Evolutionary conservation across 2,797 vertebrate genomes (phyloP).

Genomic region (Rhyacichthys aspro): DNA sequence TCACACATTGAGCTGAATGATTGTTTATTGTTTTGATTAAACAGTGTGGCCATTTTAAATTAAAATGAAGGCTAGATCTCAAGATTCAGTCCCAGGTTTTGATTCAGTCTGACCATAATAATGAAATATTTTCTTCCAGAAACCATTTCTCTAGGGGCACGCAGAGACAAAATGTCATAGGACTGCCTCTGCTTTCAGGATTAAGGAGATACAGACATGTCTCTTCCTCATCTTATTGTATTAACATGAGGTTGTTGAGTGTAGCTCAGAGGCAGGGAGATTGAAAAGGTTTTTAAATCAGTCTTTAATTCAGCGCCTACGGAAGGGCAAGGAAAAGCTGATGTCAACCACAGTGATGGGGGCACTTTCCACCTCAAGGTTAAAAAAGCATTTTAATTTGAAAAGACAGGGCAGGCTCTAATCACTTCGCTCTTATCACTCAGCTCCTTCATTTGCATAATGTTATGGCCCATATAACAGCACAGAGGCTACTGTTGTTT

Average conservation of each 20-base stretch:
- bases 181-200: constrained; percentile 17
- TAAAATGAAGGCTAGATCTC: constrained; percentile 20
- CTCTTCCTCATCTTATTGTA: constrained; percentile 13
- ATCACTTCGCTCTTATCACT: neutral
- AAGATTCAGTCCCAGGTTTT: constrained; percentile 8
- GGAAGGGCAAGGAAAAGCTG: neutral
- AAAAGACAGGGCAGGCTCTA: constrained; percentile 7
- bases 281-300: constrained; percentile 21
- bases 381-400: constrained; percentile 20
- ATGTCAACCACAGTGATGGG: neutral
- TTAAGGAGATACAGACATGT: constrained; percentile 4
- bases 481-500: neutral
- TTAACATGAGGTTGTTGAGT: constrained; percentile 1
- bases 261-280: constrained; percentile 5
- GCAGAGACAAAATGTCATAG: constrained; percentile 21
- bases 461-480: neutral
- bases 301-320: constrained; percentile 12
- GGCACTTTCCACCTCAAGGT: constrained; percentile 14
- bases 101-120: constrained; percentile 39
- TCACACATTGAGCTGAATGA: neutral
- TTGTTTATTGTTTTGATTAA: neutral
- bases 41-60: constrained; percentile 1
- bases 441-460: constrained; percentile 26
- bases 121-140: constrained; percentile 29
- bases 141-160: constrained; percentile 27